Conservation (phyloP, 2,888 invertebrate genomes). For the Drosophila imparisetae region DNA sequence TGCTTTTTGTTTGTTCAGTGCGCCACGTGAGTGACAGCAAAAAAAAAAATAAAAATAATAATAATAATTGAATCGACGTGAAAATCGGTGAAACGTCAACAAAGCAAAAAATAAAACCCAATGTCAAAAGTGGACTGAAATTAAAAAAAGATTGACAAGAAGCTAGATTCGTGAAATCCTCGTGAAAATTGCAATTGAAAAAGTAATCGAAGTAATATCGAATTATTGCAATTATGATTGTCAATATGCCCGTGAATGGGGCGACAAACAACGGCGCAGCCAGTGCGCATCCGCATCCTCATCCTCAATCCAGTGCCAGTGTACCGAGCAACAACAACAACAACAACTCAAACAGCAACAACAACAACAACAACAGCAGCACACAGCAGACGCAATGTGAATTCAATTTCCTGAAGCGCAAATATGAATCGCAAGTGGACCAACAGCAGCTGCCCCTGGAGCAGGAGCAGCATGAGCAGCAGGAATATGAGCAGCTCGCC, state of each 20-base stretch:
- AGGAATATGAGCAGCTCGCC: constrained; percentile 60
- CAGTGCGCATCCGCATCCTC: constrained; percentile 11
- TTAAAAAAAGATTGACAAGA: background rate
- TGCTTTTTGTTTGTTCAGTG: constrained; percentile 52
- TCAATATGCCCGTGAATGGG: constrained; percentile 76
- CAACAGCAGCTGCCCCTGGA: constrained; percentile 23
- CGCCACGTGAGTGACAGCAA: constrained; percentile 32
- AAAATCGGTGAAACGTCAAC: constrained; percentile 9
- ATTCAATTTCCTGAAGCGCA: constrained; percentile 82
- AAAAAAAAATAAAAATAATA: background rate
- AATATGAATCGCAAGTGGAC: constrained; percentile 61
- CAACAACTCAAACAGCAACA: constrained; percentile 47
- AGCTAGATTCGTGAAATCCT: background rate
- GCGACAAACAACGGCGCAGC: constrained; percentile 34
- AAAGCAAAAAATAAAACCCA: constrained; percentile 1
- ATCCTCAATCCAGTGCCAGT: constrained; percentile 15
- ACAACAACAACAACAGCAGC: constrained; percentile 56
- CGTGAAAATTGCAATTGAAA: background rate
- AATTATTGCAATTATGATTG: constrained; percentile 68
- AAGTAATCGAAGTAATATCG: background rate
- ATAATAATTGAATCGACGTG: background rate
- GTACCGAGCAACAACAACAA: constrained; percentile 37
- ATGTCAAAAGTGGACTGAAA: constrained; percentile 1
- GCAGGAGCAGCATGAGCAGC: constrained; percentile 23
- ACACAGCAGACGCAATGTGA: constrained; percentile 66